Evolutionary conservation across 2,888 invertebrate genomes (phyloP).

Genomic region (Hirtodrosophila cameraria): DNA sequence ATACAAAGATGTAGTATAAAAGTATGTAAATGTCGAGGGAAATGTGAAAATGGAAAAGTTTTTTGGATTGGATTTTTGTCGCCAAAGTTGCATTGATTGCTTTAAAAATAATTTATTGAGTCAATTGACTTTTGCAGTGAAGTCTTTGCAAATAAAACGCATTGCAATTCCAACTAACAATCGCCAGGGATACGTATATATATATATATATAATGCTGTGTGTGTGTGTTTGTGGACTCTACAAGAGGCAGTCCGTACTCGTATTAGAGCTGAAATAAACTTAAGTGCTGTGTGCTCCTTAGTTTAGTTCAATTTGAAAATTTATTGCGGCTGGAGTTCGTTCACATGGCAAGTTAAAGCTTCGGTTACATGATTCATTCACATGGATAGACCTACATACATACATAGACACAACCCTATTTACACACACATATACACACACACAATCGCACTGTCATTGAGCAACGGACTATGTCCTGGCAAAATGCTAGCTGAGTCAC

Average conservation of each 20-base stretch:
- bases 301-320: slow-evolving; percentile 70
- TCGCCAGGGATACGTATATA: slow-evolving; percentile 41
- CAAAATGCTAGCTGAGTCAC: slow-evolving; percentile 62
- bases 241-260: slow-evolving; percentile 28
- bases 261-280: slow-evolving; percentile 51
- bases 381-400: slow-evolving; percentile 29
- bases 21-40: not conserved
- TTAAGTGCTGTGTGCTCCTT: slow-evolving; percentile 55
- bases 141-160: slow-evolving; percentile 76
- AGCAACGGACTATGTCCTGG: slow-evolving; percentile 13
- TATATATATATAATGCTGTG: slow-evolving; percentile 18
- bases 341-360: slow-evolving; percentile 77
- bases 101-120: slow-evolving; percentile 81
- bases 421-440: slow-evolving; percentile 7
- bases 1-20: too few relatives aligned
- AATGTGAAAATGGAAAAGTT: slow-evolving; percentile 36
- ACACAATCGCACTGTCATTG: slow-evolving; percentile 6
- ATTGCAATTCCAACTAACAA: slow-evolving; percentile 71
- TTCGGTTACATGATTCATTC: slow-evolving; percentile 72
- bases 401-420: not conserved
- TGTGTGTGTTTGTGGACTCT: slow-evolving; percentile 59
- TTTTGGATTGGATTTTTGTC: slow-evolving; percentile 68
- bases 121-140: slow-evolving; percentile 77
- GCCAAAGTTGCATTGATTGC: slow-evolving; percentile 72
- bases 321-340: slow-evolving; percentile 77